Evolutionary conservation across 1,140 invertebrate genomes (phyloP).

Genomic region (Fopius arisanus): DNA sequence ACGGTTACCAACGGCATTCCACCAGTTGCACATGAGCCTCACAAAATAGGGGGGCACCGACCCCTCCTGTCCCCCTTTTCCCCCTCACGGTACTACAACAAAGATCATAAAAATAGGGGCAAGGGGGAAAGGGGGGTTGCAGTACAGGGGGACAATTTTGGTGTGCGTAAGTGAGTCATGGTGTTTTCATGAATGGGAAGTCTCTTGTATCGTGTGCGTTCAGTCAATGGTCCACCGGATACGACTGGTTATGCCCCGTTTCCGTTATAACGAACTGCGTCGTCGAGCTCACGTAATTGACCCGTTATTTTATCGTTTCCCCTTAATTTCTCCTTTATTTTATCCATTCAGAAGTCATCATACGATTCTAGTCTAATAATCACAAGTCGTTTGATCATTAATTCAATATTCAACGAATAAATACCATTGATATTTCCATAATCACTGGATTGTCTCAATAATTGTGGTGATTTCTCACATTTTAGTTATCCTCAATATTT

Average conservation of each 20-base stretch:
- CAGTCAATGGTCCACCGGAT: conserved; percentile 58
- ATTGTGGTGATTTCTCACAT: too few relatives aligned
- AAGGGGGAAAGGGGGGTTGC: conserved; percentile 28
- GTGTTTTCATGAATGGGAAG: conserved; percentile 53
- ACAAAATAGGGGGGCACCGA: neutral
- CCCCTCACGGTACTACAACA: neutral
- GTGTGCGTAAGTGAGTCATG: conserved; percentile 48
- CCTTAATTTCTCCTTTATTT: neutral
- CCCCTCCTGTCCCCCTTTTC: too few relatives aligned
- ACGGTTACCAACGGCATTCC: conserved; percentile 39
- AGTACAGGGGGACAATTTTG: conserved; percentile 2
- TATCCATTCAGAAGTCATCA: too few relatives aligned
- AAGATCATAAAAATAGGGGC: conserved; percentile 1
- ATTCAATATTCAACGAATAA: too few relatives aligned
- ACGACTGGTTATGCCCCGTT: conserved; percentile 56
- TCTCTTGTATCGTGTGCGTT: conserved; percentile 47
- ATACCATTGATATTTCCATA: too few relatives aligned
- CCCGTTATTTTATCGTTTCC: conserved; percentile 17
- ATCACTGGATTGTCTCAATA: too few relatives aligned
- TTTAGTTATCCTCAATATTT: too few relatives aligned
- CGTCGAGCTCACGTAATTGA: conserved; percentile 28
- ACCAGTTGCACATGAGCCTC: conserved; percentile 49
- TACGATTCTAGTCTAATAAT: too few relatives aligned
- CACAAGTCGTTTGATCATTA: too few relatives aligned
- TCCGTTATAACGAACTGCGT: conserved; percentile 49